A percentile compares a stretch with the other conserved stretches of the same genome.
Evolutionary conservation across 2,888 invertebrate genomes (phyloP).

Genomic region (Drosophila affinis): DNA sequence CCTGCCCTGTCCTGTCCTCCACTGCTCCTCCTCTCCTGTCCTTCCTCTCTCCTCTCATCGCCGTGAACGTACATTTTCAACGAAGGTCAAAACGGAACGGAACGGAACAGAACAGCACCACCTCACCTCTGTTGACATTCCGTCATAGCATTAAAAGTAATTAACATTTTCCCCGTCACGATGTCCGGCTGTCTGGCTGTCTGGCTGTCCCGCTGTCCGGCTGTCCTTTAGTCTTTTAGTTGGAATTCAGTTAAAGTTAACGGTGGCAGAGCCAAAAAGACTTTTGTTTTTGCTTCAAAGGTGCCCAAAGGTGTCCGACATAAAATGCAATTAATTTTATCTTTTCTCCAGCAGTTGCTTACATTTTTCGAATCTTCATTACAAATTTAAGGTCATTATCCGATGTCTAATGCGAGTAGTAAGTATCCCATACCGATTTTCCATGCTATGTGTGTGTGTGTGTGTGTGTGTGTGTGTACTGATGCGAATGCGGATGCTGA

Average conservation of each 20-base stretch:
- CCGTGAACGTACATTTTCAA: constrained; percentile 16
- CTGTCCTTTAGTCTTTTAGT: background rate
- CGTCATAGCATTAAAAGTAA: constrained; percentile 71
- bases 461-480: background rate
- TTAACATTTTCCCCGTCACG: constrained; percentile 55
- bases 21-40: background rate
- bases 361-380: constrained; percentile 1
- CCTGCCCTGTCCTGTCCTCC: too few relatives aligned
- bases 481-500: too few relatives aligned
- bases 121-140: constrained; percentile 55
- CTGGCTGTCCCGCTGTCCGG: constrained; percentile 2
- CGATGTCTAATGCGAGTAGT: constrained; percentile 20
- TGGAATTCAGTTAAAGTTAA: constrained; percentile 17
- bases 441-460: background rate
- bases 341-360: background rate
- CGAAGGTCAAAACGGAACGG: constrained; percentile 20
- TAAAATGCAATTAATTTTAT: constrained; percentile 38
- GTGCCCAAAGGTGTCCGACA: constrained; percentile 25
- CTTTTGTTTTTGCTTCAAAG: constrained; percentile 12
- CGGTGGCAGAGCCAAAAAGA: constrained; percentile 10
- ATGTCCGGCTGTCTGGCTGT: background rate
- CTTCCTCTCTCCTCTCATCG: background rate
- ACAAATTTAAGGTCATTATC: constrained; percentile 20
- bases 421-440: background rate
- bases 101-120: background rate